A percentile compares a stretch with the other conserved stretches of the same genome.
phyloP scores from a whole-genome alignment of 2,113 vertebrate species.

The Arothron firmamentum region DNA sequence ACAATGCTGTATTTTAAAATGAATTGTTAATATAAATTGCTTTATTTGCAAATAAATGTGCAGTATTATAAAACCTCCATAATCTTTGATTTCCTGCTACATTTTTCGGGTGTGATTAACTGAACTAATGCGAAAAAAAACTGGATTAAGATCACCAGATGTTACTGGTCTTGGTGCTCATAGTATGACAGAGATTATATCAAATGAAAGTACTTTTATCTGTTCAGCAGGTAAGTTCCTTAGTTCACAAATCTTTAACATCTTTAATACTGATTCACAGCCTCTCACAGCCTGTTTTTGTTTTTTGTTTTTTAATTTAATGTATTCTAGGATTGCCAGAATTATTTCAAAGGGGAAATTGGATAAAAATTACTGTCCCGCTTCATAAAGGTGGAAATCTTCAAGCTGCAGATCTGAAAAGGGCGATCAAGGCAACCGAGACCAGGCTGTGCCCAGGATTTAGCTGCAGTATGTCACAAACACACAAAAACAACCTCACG shows the following conservation, averaged over 20 bases:
- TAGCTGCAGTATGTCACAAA: too few relatives aligned
- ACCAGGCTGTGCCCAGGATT: too few relatives aligned
- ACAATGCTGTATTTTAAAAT: slow-evolving; percentile 55
- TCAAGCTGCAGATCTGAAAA: too few relatives aligned
- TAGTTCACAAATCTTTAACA: not conserved
- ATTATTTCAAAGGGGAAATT: too few relatives aligned
- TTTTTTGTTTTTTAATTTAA: too few relatives aligned
- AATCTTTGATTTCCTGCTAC: slow-evolving; percentile 30
- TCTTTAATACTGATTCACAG: not conserved
- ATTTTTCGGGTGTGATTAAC: not conserved
- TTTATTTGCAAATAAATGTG: slow-evolving; percentile 45
- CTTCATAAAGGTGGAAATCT: too few relatives aligned
- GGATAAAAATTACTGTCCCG: too few relatives aligned
- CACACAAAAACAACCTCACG: not conserved
- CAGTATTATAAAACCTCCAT: slow-evolving; percentile 67
- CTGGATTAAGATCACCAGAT: not conserved
- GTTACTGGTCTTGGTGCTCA: not conserved
- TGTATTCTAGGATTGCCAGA: too few relatives aligned
- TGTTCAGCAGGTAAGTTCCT: not conserved
- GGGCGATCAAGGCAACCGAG: too few relatives aligned
- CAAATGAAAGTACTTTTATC: not conserved
- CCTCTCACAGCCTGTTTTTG: too few relatives aligned
- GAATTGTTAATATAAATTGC: slow-evolving; percentile 58
- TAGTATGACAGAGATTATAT: not conserved
- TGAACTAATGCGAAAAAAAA: not conserved